Percentiles rank a stretch among this genome's conserved stretches.
Conservation (phyloP, 2,797 vertebrate species). For the Neosilurus hyrtlii region DNA sequence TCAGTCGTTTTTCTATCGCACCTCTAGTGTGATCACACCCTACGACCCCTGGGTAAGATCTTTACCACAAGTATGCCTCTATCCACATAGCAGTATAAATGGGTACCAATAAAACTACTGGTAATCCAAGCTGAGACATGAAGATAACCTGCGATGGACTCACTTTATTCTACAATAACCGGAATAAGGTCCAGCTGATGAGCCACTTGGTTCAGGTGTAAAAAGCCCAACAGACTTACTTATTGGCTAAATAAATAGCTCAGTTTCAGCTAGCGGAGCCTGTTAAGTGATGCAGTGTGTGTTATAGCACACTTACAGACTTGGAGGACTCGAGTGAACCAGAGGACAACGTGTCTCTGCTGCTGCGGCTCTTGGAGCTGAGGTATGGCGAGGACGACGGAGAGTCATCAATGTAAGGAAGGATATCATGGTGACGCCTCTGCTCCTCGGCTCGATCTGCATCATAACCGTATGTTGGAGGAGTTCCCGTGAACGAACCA, state of each 20-base stretch:
- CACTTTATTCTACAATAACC: too few relatives aligned
- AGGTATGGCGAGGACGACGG: constrained; percentile 93
- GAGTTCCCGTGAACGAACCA: constrained; percentile 79
- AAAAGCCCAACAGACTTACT: too few relatives aligned
- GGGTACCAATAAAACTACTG: too few relatives aligned
- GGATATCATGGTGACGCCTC: constrained; percentile 85
- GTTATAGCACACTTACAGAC: constrained; percentile 77
- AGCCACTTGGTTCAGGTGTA: too few relatives aligned
- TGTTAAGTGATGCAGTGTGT: neutral
- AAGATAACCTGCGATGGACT: too few relatives aligned
- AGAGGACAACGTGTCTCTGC: constrained; percentile 83
- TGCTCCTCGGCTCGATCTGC: constrained; percentile 88
- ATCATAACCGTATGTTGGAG: constrained; percentile 82
- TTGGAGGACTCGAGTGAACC: constrained; percentile 88
- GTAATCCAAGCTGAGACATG: too few relatives aligned
- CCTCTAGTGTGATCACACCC: too few relatives aligned
- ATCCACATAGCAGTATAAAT: too few relatives aligned
- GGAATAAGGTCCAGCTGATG: too few relatives aligned
- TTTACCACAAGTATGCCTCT: too few relatives aligned
- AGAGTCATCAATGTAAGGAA: constrained; percentile 95
- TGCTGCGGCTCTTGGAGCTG: constrained; percentile 88
- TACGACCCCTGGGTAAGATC: too few relatives aligned
- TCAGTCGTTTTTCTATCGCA: too few relatives aligned
- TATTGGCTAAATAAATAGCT: neutral
- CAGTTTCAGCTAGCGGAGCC: neutral